These are phyloP conservation scores for Saturnia japonica DNA, from an alignment of 2,888 invertebrate species.

Conservation along the genomic window DNA sequence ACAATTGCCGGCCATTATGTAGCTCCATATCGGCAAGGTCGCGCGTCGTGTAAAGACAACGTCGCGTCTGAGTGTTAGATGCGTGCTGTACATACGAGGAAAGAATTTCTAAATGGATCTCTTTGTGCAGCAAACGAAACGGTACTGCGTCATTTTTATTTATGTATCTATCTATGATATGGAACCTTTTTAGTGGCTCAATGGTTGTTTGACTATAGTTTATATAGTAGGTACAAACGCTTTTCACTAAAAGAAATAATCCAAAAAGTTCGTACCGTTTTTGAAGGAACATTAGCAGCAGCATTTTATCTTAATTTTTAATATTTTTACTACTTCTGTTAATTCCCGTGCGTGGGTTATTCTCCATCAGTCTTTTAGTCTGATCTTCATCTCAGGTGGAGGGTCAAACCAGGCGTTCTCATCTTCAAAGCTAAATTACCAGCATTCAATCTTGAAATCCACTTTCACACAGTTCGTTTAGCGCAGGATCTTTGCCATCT, in stretches of 20 bases:
- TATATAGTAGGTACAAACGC: neutral
- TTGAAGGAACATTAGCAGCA: too few relatives aligned
- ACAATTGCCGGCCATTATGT: slow-evolving; percentile 72
- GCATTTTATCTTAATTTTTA: too few relatives aligned
- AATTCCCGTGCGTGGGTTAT: too few relatives aligned
- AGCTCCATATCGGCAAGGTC: slow-evolving; percentile 73
- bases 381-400: too few relatives aligned
- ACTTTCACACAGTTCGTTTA: too few relatives aligned
- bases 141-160: slow-evolving; percentile 9
- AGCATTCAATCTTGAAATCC: too few relatives aligned
- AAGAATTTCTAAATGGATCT: slow-evolving; percentile 43
- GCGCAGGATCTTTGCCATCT: too few relatives aligned
- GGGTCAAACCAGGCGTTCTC: too few relatives aligned
- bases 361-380: too few relatives aligned
- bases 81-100: slow-evolving; percentile 45
- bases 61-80: slow-evolving; percentile 41
- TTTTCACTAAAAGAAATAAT: neutral
- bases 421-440: too few relatives aligned
- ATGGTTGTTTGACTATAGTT: neutral
- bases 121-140: slow-evolving; percentile 28
- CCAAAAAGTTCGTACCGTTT: too few relatives aligned
- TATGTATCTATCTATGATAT: slow-evolving; percentile 10
- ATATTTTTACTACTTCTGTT: too few relatives aligned
- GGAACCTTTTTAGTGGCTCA: neutral
- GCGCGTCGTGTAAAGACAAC: slow-evolving; percentile 65